A percentile compares a stretch with the other conserved stretches of the same genome.
Evolutionary conservation across 2,888 invertebrate species (phyloP).

Genomic region (Ichneumon xanthorius): DNA sequence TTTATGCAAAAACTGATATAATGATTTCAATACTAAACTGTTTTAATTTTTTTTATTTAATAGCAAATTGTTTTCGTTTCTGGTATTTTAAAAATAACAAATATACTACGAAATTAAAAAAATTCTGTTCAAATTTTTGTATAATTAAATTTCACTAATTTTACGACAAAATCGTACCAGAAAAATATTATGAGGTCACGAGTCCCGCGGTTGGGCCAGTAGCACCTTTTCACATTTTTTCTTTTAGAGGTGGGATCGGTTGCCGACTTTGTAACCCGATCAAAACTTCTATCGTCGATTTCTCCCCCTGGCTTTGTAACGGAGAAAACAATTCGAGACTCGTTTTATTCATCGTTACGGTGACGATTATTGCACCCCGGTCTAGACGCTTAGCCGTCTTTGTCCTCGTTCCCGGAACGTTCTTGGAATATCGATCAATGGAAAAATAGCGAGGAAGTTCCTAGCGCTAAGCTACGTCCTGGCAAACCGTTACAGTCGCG

Average conservation of each 20-base stretch:
- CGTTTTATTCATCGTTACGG: conserved; percentile 48
- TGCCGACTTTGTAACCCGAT: neutral
- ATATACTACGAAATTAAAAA: too few relatives aligned
- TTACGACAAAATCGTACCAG: too few relatives aligned
- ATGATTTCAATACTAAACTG: too few relatives aligned
- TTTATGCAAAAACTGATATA: too few relatives aligned
- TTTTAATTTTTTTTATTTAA: too few relatives aligned
- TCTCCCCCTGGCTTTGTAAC: neutral
- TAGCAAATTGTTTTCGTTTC: too few relatives aligned
- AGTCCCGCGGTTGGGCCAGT: too few relatives aligned
- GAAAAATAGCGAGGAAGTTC: conserved; percentile 29
- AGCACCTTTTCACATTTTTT: neutral
- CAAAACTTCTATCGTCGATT: neutral
- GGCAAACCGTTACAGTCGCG: neutral
- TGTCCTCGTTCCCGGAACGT: conserved; percentile 31
- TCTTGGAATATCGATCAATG: conserved; percentile 42
- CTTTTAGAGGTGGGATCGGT: neutral
- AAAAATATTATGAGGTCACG: too few relatives aligned
- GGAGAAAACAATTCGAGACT: conserved; percentile 35
- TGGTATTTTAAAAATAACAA: too few relatives aligned
- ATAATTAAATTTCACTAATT: too few relatives aligned
- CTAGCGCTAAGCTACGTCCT: neutral
- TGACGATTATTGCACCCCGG: conserved; percentile 51
- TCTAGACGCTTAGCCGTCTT: conserved; percentile 33
- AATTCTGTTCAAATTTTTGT: too few relatives aligned